A percentile compares a stretch with the other conserved stretches of the same genome.
Evolutionary conservation across 2,113 vertebrate genomes (phyloP).

Genomic region (Mellivora capensis): DNA sequence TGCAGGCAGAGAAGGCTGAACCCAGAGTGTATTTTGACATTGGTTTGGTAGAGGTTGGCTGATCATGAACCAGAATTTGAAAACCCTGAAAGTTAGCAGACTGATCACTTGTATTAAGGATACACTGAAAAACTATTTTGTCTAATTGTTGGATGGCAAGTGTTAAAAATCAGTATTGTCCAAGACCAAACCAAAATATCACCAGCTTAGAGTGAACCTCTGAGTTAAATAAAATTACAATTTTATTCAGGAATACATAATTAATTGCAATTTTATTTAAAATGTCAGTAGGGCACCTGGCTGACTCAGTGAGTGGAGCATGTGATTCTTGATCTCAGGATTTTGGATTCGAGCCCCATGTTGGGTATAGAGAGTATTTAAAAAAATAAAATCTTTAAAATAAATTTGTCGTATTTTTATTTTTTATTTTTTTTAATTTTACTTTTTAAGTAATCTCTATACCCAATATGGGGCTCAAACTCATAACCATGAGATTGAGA

Average conservation of each 20-base stretch:
- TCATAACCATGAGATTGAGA: not conserved
- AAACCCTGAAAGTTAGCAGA: not conserved
- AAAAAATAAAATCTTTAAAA: not conserved
- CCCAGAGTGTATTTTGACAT: not conserved
- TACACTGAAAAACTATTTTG: slow-evolving; percentile 28
- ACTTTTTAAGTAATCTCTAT: not conserved
- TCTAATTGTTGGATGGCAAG: slow-evolving; percentile 6
- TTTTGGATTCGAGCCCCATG: not conserved
- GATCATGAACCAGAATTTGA: not conserved
- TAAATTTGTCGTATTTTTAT: not conserved
- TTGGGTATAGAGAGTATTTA: not conserved
- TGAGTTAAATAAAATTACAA: not conserved
- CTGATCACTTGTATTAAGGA: not conserved
- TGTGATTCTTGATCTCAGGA: not conserved
- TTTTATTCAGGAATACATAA: not conserved
- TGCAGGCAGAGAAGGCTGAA: slow-evolving; percentile 26
- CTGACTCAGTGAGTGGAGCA: not conserved
- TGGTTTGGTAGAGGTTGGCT: not conserved
- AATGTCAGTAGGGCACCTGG: not conserved
- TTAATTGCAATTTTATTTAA: slow-evolving; percentile 39
- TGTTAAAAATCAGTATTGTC: slow-evolving; percentile 6
- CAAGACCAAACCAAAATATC: not conserved
- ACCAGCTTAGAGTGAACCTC: slow-evolving; percentile 7
- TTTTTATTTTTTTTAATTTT: not conserved
- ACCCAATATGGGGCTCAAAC: not conserved